These are phyloP conservation scores for Plectropomus leopardus DNA, from an alignment of 2,113 vertebrate species.

Conservation along the genomic window DNA sequence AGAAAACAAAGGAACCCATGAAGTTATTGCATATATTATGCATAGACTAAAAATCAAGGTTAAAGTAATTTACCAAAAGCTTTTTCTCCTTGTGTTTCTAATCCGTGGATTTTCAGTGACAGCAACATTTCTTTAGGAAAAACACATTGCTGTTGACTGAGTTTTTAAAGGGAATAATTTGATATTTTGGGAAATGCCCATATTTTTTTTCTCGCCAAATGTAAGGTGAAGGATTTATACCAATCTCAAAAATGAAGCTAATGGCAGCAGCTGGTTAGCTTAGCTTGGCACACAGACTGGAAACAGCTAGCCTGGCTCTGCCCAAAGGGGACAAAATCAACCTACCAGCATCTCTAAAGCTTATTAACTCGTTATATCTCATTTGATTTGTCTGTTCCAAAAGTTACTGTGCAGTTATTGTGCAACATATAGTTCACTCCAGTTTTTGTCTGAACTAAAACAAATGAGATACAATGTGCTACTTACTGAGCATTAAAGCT, in stretches of 20 bases:
- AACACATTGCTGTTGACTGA: not conserved
- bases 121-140: not conserved
- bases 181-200: not conserved
- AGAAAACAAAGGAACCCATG: not conserved
- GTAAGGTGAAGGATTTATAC: not conserved
- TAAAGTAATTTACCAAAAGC: not conserved
- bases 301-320: no score
- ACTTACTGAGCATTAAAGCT: no score
- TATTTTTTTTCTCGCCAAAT: not conserved
- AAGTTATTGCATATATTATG: not conserved
- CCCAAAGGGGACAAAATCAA: no score
- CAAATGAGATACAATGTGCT: no score
- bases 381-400: no score
- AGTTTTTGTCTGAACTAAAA: no score
- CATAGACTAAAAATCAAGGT: no score
- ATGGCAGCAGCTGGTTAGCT: no score
- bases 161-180: not conserved
- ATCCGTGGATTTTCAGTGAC: not conserved
- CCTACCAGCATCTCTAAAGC: no score
- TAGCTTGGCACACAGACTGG: no score
- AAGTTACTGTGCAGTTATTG: no score
- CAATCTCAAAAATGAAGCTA: not conserved
- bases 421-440: no score
- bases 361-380: not conserved
- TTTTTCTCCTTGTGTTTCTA: not conserved